Conservation (phyloP, 37 sponge, comb jelly and placozoan genomes). For the Aplysina aerophoba region DNA sequence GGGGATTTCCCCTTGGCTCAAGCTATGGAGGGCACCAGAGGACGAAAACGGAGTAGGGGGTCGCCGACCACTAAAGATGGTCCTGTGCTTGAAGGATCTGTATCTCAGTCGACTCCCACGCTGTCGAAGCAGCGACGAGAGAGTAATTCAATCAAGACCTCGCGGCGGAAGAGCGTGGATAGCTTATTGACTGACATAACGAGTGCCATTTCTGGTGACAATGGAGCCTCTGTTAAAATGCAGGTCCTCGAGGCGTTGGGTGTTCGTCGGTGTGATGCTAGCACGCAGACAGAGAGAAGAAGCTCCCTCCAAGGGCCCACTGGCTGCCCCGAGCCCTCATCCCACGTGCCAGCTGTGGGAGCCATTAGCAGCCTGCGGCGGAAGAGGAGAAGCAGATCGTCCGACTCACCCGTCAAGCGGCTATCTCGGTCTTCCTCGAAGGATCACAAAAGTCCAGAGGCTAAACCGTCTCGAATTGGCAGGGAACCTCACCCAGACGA, state of each 20-base stretch:
- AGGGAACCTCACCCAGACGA: constrained; percentile 7
- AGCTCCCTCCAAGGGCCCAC: not conserved
- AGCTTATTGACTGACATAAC: not conserved
- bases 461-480: not conserved
- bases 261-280: not conserved
- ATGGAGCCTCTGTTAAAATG: not conserved
- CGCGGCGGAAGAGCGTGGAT: not conserved
- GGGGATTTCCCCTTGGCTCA: not conserved
- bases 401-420: constrained; percentile 9
- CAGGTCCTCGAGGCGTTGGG: not conserved
- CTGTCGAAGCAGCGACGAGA: not conserved
- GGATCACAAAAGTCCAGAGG: not conserved
- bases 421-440: not conserved
- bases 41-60: not conserved
- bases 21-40: not conserved
- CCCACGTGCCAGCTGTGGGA: constrained; percentile 14
- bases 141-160: not conserved
- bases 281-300: constrained; percentile 7
- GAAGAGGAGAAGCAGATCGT: constrained; percentile 4
- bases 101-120: not conserved
- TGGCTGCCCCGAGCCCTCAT: no score
- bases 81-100: not conserved
- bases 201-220: not conserved
- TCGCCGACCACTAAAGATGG: not conserved
- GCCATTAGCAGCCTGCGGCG: not conserved